Evolutionary conservation across 2,888 invertebrate genomes (phyloP).

Genomic region (Megamerina dolium): DNA sequence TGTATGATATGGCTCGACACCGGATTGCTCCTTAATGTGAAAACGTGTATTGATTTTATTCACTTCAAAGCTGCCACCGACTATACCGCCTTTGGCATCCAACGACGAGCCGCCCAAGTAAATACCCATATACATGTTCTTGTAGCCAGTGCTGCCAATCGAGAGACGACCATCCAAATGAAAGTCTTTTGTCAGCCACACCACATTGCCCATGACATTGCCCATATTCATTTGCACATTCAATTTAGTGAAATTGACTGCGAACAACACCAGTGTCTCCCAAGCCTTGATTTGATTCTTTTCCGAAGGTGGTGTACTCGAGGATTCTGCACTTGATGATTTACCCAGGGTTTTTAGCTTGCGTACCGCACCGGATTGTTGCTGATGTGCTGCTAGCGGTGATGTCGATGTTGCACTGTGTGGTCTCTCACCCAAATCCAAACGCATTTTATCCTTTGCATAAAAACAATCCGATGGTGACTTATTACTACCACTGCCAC

Average conservation of each 20-base stretch:
- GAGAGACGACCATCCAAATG: slow-evolving; percentile 86
- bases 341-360: slow-evolving; percentile 54
- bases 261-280: slow-evolving; percentile 94
- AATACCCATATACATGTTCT: slow-evolving; percentile 84
- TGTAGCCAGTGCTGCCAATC: slow-evolving; percentile 90
- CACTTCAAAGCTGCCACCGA: slow-evolving; percentile 91
- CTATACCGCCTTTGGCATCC: slow-evolving; percentile 95
- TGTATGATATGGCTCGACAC: slow-evolving; percentile 82
- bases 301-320: slow-evolving; percentile 56
- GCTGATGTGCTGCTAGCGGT: slow-evolving; percentile 13
- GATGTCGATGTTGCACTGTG: too few relatives aligned
- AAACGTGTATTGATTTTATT: slow-evolving; percentile 84
- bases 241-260: slow-evolving; percentile 90
- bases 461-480: slow-evolving; percentile 38
- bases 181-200: slow-evolving; percentile 87
- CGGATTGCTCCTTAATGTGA: slow-evolving; percentile 83
- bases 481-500: slow-evolving; percentile 7
- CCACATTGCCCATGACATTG: slow-evolving; percentile 98
- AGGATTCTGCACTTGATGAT: slow-evolving; percentile 55
- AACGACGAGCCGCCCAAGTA: slow-evolving; percentile 84
- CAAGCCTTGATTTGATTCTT: slow-evolving; percentile 70
- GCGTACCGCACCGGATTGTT: slow-evolving; percentile 35
- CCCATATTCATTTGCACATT: slow-evolving; percentile 99
- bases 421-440: slow-evolving; percentile 50
- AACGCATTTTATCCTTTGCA: slow-evolving; percentile 54